Conservation (phyloP, 2,888 invertebrate species). For the Torymus tubicola region DNA sequence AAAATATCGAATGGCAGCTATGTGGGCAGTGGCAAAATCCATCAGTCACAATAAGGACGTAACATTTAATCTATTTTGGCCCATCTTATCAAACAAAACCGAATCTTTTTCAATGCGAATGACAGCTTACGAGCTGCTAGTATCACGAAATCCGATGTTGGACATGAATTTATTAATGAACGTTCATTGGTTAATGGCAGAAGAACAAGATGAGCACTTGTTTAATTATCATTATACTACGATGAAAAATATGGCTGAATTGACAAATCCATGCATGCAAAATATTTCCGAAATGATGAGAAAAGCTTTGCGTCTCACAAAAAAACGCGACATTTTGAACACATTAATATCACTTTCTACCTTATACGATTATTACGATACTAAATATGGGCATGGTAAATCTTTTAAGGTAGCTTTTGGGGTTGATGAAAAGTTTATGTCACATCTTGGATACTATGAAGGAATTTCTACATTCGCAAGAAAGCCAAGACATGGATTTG, state of each 20-base stretch:
- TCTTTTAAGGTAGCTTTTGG: constrained; percentile 67
- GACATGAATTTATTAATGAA: constrained; percentile 73
- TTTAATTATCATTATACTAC: constrained; percentile 77
- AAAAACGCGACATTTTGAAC: constrained; percentile 65
- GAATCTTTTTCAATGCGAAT: constrained; percentile 75
- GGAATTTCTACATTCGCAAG: constrained; percentile 61
- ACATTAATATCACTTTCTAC: constrained; percentile 68
- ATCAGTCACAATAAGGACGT: constrained; percentile 63
- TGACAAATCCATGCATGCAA: constrained; percentile 75
- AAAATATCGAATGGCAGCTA: constrained; percentile 74
- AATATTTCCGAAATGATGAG: constrained; percentile 68
- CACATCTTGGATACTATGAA: constrained; percentile 68
- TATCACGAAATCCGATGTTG: constrained; percentile 70
- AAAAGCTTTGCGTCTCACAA: constrained; percentile 72
- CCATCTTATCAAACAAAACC: constrained; percentile 74
- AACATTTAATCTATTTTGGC: constrained; percentile 75
- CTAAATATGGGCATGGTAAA: constrained; percentile 75
- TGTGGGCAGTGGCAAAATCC: constrained; percentile 73
- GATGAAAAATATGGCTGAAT: constrained; percentile 73
- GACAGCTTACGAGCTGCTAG: constrained; percentile 75
- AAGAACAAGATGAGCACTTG: constrained; percentile 75
- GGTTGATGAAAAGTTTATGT: constrained; percentile 69
- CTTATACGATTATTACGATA: constrained; percentile 74
- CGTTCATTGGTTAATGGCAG: constrained; percentile 76
- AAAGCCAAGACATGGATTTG: constrained; percentile 58